phyloP scores from a whole-genome alignment of 2,888 invertebrate genomes.

The Macaria notata region DNA sequence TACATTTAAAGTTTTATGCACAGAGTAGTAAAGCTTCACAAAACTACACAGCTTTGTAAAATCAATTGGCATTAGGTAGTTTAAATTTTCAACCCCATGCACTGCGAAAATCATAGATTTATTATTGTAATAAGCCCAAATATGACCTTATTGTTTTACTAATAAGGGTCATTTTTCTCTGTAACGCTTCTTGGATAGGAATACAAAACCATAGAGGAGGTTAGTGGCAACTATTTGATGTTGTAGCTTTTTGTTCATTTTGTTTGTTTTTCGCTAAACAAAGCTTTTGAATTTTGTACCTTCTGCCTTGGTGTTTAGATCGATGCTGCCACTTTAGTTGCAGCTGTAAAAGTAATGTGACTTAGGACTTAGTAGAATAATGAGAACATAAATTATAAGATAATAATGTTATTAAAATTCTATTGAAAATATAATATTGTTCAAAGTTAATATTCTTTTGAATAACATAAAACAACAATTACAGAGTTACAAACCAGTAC shows the following conservation, averaged over 20 bases:
- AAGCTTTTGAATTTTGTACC: conserved; percentile 22
- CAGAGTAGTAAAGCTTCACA: too few relatives aligned
- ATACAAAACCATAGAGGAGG: conserved; percentile 78
- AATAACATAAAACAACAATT: too few relatives aligned
- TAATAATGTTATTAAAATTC: too few relatives aligned
- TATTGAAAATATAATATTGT: too few relatives aligned
- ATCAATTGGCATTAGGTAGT: too few relatives aligned
- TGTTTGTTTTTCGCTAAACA: conserved; percentile 13
- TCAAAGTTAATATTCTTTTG: too few relatives aligned
- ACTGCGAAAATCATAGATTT: not conserved
- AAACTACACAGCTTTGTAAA: too few relatives aligned
- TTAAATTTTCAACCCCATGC: not conserved
- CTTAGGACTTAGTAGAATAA: too few relatives aligned
- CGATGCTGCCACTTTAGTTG: conserved; percentile 5
- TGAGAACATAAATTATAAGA: too few relatives aligned
- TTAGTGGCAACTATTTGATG: conserved; percentile 55
- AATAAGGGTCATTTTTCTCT: conserved; percentile 47
- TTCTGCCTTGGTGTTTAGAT: conserved; percentile 16
- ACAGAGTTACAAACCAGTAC: too few relatives aligned
- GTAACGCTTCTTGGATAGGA: conserved; percentile 67
- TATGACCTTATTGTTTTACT: conserved; percentile 14
- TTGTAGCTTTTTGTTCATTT: conserved; percentile 31
- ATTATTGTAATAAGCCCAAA: not conserved
- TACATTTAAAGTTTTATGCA: too few relatives aligned
- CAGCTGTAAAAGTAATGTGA: too few relatives aligned